Percentiles rank a stretch among this genome's conserved stretches.
phyloP scores from a whole-genome alignment of 2,888 invertebrate species.

The Helleia helle region DNA sequence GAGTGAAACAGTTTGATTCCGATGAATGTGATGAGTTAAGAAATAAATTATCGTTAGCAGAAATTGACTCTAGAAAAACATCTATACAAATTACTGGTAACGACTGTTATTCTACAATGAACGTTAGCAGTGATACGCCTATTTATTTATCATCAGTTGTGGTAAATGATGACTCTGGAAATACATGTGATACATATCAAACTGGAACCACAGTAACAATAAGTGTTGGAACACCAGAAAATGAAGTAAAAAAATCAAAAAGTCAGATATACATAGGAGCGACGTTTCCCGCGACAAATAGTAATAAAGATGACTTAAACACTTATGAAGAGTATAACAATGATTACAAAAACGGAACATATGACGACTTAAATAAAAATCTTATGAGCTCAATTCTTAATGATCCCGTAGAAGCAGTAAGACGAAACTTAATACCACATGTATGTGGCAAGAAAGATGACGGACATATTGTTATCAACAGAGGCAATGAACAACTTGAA shows the following conservation, averaged over 20 bases:
- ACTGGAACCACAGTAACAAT: conserved; percentile 76
- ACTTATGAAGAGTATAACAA: conserved; percentile 60
- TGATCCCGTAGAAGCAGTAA: conserved; percentile 85
- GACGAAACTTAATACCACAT: conserved; percentile 82
- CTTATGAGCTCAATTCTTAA: conserved; percentile 74
- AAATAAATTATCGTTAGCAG: conserved; percentile 31
- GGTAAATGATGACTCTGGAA: conserved; percentile 74
- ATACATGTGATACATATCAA: conserved; percentile 59
- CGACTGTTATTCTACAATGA: conserved; percentile 84
- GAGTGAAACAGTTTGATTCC: conserved; percentile 63
- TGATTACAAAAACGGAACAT: conserved; percentile 26
- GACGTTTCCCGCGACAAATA: conserved; percentile 37
- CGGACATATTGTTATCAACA: conserved; percentile 21
- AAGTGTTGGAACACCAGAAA: conserved; percentile 71
- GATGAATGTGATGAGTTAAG: conserved; percentile 54
- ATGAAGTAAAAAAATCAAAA: conserved; percentile 54
- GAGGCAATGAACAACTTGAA: conserved; percentile 32
- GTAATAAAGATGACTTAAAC: conserved; percentile 38
- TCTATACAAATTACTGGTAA: conserved; percentile 83
- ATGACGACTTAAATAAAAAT: conserved; percentile 24
- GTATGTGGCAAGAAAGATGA: conserved; percentile 78
- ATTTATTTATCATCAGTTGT: conserved; percentile 83
- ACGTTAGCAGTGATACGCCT: conserved; percentile 79
- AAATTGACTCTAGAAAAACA: conserved; percentile 72
- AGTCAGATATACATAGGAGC: conserved; percentile 69